Evolutionary conservation across 2,888 invertebrate genomes (phyloP), one percentile per base, ranked within the genome.

Genomic region (Agonopterix subpropinquella): DNA sequence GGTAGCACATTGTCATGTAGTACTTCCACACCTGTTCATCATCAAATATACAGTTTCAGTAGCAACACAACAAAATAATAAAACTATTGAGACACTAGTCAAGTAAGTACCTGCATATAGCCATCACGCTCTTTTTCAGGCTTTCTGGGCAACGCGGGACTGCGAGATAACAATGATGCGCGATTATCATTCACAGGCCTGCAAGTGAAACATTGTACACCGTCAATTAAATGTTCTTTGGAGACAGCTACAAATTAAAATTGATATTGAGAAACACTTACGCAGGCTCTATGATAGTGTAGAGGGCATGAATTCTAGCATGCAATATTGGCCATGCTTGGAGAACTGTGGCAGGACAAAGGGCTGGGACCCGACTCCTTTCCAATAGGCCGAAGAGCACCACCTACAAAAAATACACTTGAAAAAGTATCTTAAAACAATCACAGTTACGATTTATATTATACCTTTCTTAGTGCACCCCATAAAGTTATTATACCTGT

Each of bases 281-380:
- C 95, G 95, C 94, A 7, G 97, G 98, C 88, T 99, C 99, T 11
- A 99, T 95, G 50, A 98, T 96, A 41, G 95, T 94, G 78, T 95
- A 98, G 2, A 99, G 90, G 0, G 96, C 94, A 64, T 96, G 96
- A 48, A 99, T 92, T 59, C 99, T 91, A 0, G 95, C 93, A 85
- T 96, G 98, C 28, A 98, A 94, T 51, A 98, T 94, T 0, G 98
- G 97, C 99, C 99, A 99, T 2, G 98, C 96, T 69, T 97, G 96
- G 43, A 93, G 91, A 0, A 97, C 92, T 1, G 97, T 96, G 18
- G 94, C 92, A 0, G 96, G 95, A 70, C 98, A 98, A 37, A 92
- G 89, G 10, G 94, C 92, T 13, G 96, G 91, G 45, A 98, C 92
- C 50, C 94, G 92, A 53, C 93, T 94, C 15, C 95, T 91, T 70